Evolutionary conservation across 2,888 invertebrate species (phyloP).

Genomic region (Stramonita haemastoma): DNA sequence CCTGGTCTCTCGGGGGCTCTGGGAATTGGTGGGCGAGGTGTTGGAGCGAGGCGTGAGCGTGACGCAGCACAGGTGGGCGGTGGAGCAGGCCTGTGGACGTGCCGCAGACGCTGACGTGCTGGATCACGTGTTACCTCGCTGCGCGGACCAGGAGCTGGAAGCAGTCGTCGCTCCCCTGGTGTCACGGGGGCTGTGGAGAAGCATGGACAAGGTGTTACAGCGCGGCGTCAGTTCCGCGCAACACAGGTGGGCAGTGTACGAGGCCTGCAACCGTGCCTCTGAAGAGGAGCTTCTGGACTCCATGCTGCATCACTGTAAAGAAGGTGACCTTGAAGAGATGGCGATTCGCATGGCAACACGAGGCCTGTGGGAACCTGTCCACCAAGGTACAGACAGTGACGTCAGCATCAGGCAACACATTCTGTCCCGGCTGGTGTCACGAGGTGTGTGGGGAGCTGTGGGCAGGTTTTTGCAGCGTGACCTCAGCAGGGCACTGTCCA

Average conservation of each 20-base stretch:
- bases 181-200: background rate
- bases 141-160: background rate
- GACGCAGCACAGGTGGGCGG: background rate
- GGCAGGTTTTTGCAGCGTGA: background rate
- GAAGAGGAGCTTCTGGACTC: background rate
- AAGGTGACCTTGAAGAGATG: background rate
- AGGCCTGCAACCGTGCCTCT: background rate
- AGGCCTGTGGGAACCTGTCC: background rate
- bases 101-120: background rate
- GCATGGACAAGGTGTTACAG: background rate
- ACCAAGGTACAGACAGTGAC: background rate
- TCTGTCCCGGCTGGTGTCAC: background rate
- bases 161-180: background rate
- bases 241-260: background rate
- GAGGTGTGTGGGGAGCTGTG: background rate
- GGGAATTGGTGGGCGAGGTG: background rate
- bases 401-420: background rate
- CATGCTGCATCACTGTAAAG: background rate
- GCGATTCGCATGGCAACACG: background rate
- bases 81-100: background rate
- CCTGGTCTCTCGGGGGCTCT: background rate
- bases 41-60: background rate
- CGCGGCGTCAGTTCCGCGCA: background rate
- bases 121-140: background rate
- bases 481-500: background rate